Conservation (phyloP, 2,888 invertebrate species). For the Dolichomitus sp. region DNA sequence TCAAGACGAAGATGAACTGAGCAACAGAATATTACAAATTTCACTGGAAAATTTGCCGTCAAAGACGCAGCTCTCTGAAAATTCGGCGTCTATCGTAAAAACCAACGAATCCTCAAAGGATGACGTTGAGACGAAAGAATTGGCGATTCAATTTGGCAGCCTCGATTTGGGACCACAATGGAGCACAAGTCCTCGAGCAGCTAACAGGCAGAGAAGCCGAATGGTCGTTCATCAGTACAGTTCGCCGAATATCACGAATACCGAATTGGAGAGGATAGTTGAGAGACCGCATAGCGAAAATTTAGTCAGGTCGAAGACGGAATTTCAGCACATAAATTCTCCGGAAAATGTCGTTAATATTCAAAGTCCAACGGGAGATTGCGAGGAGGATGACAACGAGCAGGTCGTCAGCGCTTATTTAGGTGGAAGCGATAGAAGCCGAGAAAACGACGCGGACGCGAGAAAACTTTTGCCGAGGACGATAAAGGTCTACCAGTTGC, state of each 20-base stretch:
- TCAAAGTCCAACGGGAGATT: constrained; percentile 23
- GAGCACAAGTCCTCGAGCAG: constrained; percentile 39
- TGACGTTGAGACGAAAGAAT: constrained; percentile 4
- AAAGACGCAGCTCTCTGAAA: background rate
- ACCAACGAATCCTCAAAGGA: background rate
- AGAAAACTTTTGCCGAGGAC: constrained; percentile 71
- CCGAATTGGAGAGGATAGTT: constrained; percentile 66
- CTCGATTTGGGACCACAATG: constrained; percentile 5
- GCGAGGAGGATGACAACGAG: constrained; percentile 52
- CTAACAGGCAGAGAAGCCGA: constrained; percentile 42
- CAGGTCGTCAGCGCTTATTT: constrained; percentile 39
- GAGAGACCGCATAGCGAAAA: constrained; percentile 61
- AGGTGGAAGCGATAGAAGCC: background rate
- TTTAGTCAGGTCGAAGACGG: background rate
- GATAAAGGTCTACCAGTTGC: constrained; percentile 77
- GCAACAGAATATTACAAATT: constrained; percentile 28
- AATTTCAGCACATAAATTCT: background rate
- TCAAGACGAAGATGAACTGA: background rate
- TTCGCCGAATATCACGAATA: constrained; percentile 64
- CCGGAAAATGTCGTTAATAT: constrained; percentile 1
- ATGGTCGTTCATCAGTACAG: constrained; percentile 69
- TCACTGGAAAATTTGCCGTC: constrained; percentile 32
- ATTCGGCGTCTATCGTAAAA: constrained; percentile 7
- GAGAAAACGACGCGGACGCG: background rate
- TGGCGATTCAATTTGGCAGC: constrained; percentile 14